Percentiles rank a stretch among this genome's conserved stretches.
Conservation (phyloP, 2,797 vertebrate genomes). For the Characodon lateralis region DNA sequence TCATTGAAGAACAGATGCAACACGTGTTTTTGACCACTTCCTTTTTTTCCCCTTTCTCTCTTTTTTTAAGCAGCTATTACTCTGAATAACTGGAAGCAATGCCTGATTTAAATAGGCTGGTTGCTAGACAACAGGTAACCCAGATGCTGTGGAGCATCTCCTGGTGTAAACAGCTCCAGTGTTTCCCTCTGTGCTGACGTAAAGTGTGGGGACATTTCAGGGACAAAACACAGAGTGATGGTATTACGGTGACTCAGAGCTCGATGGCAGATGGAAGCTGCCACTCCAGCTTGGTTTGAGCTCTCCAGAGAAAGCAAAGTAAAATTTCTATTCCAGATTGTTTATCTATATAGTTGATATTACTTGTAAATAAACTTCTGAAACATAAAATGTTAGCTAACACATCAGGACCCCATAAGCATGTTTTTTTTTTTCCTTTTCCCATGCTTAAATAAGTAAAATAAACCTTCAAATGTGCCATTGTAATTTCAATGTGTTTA, state of each 20-base stretch:
- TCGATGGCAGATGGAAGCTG: neutral
- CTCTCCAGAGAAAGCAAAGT: neutral
- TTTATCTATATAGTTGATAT: neutral
- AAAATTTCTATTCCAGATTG: neutral
- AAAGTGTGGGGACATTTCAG: slow-evolving; percentile 17
- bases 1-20: slow-evolving; percentile 21
- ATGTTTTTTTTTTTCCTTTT: neutral
- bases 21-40: slow-evolving; percentile 27
- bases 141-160: slow-evolving; percentile 52
- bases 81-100: slow-evolving; percentile 37
- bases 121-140: slow-evolving; percentile 72
- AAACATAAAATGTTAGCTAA: neutral
- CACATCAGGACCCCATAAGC: neutral
- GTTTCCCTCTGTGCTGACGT: slow-evolving; percentile 29
- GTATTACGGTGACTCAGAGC: slow-evolving; percentile 10
- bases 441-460: neutral
- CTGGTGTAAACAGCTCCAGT: slow-evolving; percentile 6
- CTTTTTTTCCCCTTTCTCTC: neutral
- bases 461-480: neutral
- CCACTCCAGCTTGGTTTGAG: neutral
- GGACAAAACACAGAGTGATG: slow-evolving; percentile 5
- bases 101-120: slow-evolving; percentile 61
- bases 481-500: neutral
- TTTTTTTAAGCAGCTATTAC: slow-evolving; percentile 23
- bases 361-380: neutral